Conservation (phyloP, 1,140 invertebrate species). For the Ips nitidus region DNA sequence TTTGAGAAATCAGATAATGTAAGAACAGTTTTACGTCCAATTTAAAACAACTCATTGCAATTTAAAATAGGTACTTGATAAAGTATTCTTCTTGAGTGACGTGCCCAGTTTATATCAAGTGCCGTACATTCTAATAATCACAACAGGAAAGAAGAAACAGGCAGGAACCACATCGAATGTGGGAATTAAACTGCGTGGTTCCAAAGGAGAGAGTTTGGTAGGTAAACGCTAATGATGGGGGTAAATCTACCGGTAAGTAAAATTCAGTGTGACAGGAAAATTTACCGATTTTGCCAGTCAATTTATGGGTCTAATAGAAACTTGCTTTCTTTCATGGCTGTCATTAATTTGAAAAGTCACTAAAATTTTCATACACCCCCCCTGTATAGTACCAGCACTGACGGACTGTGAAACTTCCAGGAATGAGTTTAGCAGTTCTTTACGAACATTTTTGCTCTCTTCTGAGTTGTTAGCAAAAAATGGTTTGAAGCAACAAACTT, state of each 20-base stretch:
- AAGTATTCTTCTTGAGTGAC: conserved; percentile 34
- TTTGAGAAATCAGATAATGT: conserved; percentile 14
- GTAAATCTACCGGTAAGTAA: too few relatives aligned
- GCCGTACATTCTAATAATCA: conserved; percentile 39
- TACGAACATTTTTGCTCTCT: too few relatives aligned
- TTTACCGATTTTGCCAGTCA: neutral
- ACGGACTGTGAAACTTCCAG: too few relatives aligned
- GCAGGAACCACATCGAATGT: conserved; percentile 43
- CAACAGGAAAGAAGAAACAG: conserved; percentile 34
- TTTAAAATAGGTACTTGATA: conserved; percentile 25
- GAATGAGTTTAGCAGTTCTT: too few relatives aligned
- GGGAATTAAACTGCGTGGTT: conserved; percentile 35
- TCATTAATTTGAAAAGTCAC: too few relatives aligned
- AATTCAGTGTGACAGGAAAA: too few relatives aligned
- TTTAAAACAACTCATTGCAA: neutral
- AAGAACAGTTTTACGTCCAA: conserved; percentile 1
- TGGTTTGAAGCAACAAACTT: too few relatives aligned
- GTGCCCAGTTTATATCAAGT: conserved; percentile 36
- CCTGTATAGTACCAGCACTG: too few relatives aligned
- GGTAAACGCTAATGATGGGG: neutral
- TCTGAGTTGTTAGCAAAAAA: too few relatives aligned
- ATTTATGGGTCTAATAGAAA: neutral
- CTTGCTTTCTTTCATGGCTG: too few relatives aligned
- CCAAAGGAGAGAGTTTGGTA: conserved; percentile 36
- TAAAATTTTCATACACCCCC: too few relatives aligned